Evolutionary conservation across 2,888 invertebrate genomes (phyloP).

Genomic region (Ptilodon capucinus): DNA sequence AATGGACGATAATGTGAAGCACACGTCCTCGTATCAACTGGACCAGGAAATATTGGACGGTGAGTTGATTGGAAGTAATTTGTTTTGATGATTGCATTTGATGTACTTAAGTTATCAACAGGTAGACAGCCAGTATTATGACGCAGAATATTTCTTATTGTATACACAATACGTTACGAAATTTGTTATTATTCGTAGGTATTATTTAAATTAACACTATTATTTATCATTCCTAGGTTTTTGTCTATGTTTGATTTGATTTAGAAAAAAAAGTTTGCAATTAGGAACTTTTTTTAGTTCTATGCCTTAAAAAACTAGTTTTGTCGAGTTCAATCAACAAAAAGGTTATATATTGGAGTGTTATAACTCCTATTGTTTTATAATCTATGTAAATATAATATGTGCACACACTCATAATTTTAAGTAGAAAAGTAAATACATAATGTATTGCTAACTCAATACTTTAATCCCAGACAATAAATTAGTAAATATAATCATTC

Average conservation of each 20-base stretch:
- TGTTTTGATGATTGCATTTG: conserved; percentile 45
- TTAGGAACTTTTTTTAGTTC: not conserved
- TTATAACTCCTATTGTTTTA: no score
- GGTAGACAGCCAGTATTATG: conserved; percentile 36
- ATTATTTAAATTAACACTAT: not conserved
- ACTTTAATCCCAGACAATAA: no score
- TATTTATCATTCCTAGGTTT: not conserved
- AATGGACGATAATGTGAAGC: conserved; percentile 79
- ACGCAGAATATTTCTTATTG: conserved; percentile 32
- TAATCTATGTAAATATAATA: no score
- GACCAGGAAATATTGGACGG: conserved; percentile 78
- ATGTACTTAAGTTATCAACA: conserved; percentile 41
- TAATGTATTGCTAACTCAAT: no score
- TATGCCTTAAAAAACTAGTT: not conserved
- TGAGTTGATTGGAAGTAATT: conserved; percentile 39
- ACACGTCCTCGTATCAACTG: conserved; percentile 71
- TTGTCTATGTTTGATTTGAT: no score
- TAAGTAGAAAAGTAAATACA: no score
- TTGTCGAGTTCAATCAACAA: no score
- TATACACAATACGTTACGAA: conserved; percentile 18
- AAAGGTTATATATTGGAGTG: no score
- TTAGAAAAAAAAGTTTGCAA: not conserved
- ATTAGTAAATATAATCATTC: no score
- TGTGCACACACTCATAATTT: no score
- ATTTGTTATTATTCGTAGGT: conserved; percentile 8